These are phyloP conservation scores for Carassius auratus DNA, from an alignment of 2,113 vertebrate genomes.

Conservation along the genomic window DNA sequence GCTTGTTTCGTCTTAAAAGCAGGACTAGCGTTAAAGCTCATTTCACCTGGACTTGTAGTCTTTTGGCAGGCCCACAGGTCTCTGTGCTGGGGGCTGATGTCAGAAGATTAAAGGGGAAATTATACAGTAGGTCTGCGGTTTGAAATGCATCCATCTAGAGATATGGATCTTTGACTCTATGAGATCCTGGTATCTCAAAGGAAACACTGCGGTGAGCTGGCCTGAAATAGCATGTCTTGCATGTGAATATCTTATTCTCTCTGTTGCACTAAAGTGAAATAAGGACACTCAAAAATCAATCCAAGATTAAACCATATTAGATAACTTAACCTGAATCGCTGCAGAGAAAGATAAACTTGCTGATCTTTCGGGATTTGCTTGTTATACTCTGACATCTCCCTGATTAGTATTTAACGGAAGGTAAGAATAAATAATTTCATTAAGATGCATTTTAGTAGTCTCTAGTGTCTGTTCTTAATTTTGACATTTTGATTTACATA, in stretches of 20 bases:
- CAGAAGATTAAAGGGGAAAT: constrained; percentile 26
- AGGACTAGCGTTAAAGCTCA: not conserved
- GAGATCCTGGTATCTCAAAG: constrained; percentile 10
- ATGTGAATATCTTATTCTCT: not conserved
- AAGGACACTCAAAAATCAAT: constrained; percentile 2
- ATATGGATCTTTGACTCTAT: constrained; percentile 19
- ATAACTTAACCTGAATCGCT: not conserved
- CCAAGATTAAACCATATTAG: not conserved
- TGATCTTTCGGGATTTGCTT: not conserved
- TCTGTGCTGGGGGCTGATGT: not conserved
- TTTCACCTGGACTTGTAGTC: not conserved
- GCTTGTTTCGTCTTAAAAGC: not conserved
- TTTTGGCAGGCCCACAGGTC: constrained; percentile 12
- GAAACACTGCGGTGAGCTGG: not conserved
- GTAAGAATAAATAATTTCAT: not conserved
- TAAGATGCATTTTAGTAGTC: too few species aligned
- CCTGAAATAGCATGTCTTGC: constrained; percentile 4
- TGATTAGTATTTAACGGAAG: not conserved
- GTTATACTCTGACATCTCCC: not conserved
- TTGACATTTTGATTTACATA: not conserved
- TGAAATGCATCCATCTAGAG: constrained; percentile 16
- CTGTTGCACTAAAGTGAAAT: constrained; percentile 9
- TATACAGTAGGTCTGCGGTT: constrained; percentile 29
- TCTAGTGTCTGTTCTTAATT: not conserved
- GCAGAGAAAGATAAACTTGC: not conserved